These are phyloP conservation scores for Malacosoma neustria DNA, from an alignment of 2,888 invertebrate genomes.

Conservation along the genomic window DNA sequence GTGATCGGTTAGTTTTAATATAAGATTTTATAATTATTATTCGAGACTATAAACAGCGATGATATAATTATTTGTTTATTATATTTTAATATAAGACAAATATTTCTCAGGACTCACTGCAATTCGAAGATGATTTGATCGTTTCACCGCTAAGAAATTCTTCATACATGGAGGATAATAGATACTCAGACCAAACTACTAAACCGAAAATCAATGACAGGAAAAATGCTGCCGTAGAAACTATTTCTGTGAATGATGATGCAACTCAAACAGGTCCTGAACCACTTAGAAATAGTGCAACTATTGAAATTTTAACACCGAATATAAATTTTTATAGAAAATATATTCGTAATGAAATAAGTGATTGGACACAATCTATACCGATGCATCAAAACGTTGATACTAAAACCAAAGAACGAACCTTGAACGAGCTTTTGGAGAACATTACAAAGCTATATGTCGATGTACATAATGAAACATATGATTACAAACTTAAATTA, in stretches of 20 bases:
- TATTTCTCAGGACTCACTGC: too few relatives aligned
- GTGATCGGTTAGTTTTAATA: too few relatives aligned
- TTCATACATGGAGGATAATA: too few relatives aligned
- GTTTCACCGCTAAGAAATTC: too few relatives aligned
- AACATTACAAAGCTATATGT: not conserved
- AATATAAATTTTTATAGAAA: not conserved
- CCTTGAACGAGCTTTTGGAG: not conserved
- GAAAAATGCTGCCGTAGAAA: not conserved
- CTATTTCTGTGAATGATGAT: not conserved
- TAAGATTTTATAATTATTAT: too few relatives aligned
- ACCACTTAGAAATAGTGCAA: not conserved
- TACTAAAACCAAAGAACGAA: not conserved
- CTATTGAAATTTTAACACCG: not conserved
- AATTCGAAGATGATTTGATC: too few relatives aligned
- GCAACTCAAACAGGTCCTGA: not conserved
- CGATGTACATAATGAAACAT: not conserved
- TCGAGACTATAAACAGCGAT: too few relatives aligned
- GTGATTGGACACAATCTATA: not conserved
- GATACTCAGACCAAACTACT: too few relatives aligned
- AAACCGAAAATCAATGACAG: not conserved
- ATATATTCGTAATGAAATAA: slow-evolving; percentile 1
- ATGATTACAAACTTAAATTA: not conserved
- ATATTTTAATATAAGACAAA: too few relatives aligned
- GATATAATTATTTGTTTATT: too few relatives aligned
- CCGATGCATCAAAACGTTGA: not conserved